A percentile compares a stretch with the other conserved stretches of the same genome.
Evolutionary conservation across 92 coral and sea anemone genomes (phyloP).

Genomic region (Epizoanthus rinbou): DNA sequence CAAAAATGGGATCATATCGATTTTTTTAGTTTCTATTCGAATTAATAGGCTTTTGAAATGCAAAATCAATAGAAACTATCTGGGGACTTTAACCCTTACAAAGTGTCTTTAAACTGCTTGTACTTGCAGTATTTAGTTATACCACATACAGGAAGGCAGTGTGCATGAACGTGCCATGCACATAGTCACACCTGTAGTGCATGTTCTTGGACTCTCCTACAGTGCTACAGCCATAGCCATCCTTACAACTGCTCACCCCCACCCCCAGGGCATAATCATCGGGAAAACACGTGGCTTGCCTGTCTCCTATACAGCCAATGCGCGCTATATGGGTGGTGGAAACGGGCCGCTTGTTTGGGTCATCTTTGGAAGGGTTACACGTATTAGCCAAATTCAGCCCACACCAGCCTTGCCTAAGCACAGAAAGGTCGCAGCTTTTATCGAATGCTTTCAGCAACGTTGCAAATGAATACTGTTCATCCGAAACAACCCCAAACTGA

Average conservation of each 20-base stretch:
- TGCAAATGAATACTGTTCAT: slow-evolving; percentile 87
- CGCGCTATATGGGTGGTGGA: slow-evolving; percentile 84
- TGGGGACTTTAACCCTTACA: too few relatives aligned
- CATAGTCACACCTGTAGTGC: slow-evolving; percentile 88
- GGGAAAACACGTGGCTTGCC: slow-evolving; percentile 82
- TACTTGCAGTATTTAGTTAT: slow-evolving; percentile 16
- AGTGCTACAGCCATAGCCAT: slow-evolving; percentile 81
- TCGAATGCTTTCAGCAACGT: slow-evolving; percentile 80
- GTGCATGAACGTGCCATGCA: slow-evolving; percentile 87
- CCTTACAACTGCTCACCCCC: slow-evolving; percentile 92
- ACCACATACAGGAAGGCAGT: slow-evolving; percentile 76
- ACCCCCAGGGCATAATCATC: slow-evolving; percentile 92
- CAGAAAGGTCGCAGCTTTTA: slow-evolving; percentile 87
- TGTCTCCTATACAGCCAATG: slow-evolving; percentile 89
- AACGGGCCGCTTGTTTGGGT: slow-evolving; percentile 74
- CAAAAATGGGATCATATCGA: too few relatives aligned
- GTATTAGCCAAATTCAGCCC: slow-evolving; percentile 85
- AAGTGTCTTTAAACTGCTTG: too few relatives aligned
- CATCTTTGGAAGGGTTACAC: slow-evolving; percentile 68
- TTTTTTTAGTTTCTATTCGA: too few relatives aligned
- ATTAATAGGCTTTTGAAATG: too few relatives aligned
- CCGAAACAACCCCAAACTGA: slow-evolving; percentile 81
- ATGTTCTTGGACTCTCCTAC: slow-evolving; percentile 86
- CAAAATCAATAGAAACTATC: too few relatives aligned
- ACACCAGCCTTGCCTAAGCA: slow-evolving; percentile 91